phyloP scores from a whole-genome alignment of 1,140 invertebrate genomes.

The Trissolcus basalis region DNA sequence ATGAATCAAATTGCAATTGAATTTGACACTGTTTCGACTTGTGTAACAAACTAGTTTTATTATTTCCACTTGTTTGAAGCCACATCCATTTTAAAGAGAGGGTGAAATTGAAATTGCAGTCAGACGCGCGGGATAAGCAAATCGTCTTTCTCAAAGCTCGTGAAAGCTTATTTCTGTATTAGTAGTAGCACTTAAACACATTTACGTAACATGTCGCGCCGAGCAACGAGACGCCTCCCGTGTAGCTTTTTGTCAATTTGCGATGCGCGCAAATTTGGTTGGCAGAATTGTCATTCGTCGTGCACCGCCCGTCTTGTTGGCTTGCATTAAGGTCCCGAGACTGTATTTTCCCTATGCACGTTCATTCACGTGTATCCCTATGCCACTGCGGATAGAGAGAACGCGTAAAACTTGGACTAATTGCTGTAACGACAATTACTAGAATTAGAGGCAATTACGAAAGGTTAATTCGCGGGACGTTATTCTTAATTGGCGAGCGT shows the following conservation, averaged over 20 bases:
- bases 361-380: slow-evolving; percentile 23
- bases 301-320: slow-evolving; percentile 12
- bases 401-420: slow-evolving; percentile 67
- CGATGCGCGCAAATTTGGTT: slow-evolving; percentile 32
- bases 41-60: slow-evolving; percentile 36
- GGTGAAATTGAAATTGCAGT: slow-evolving; percentile 45
- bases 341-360: slow-evolving; percentile 20
- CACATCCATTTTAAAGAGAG: slow-evolving; percentile 42
- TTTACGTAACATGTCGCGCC: slow-evolving; percentile 56
- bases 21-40: slow-evolving; percentile 12
- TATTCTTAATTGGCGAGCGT: slow-evolving; percentile 68
- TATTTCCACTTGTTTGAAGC: slow-evolving; percentile 43
- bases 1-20: too few relatives aligned
- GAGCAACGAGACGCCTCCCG: slow-evolving; percentile 27
- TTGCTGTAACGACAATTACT: slow-evolving; percentile 66
- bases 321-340: slow-evolving; percentile 30
- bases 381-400: slow-evolving; percentile 37
- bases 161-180: slow-evolving; percentile 59
- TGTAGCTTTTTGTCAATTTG: slow-evolving; percentile 58
- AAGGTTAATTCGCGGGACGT: slow-evolving; percentile 68
- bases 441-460: slow-evolving; percentile 69
- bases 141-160: slow-evolving; percentile 37
- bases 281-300: slow-evolving; percentile 32
- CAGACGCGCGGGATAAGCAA: slow-evolving; percentile 49
- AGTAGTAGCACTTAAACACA: slow-evolving; percentile 49